Percentiles rank a stretch among this genome's conserved stretches.
Conservation (phyloP, 2,888 invertebrate species). For the Xestia sexstrigata region DNA sequence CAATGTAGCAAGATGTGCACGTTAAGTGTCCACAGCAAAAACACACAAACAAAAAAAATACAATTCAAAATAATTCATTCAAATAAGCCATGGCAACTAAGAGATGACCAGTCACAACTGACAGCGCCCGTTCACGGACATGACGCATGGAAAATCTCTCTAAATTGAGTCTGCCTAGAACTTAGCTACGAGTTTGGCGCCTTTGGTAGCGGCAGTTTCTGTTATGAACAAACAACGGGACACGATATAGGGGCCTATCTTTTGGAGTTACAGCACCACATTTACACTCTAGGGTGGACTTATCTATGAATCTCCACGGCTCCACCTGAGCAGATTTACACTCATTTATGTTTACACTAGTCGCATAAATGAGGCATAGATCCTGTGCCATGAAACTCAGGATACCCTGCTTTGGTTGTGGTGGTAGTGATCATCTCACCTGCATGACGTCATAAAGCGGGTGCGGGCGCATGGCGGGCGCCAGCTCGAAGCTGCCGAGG, state of each 20-base stretch:
- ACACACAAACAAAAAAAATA: no score
- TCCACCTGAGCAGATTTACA: neutral
- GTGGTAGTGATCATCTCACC: constrained; percentile 66
- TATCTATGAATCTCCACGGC: neutral
- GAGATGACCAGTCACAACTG: no score
- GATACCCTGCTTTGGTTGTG: neutral
- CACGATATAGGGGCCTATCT: neutral
- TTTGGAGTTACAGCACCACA: neutral
- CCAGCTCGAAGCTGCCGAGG: constrained; percentile 84
- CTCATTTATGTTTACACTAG: neutral
- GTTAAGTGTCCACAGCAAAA: no score
- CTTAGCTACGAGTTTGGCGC: neutral
- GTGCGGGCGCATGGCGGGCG: constrained; percentile 63
- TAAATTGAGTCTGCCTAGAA: neutral
- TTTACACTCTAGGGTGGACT: neutral
- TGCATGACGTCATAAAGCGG: constrained; percentile 79
- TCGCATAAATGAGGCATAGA: neutral
- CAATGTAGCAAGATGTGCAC: no score
- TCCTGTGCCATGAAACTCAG: neutral
- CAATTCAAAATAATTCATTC: no score
- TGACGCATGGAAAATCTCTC: no score
- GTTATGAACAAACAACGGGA: neutral
- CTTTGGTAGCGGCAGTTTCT: neutral
- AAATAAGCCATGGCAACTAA: no score
- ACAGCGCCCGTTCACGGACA: no score